These are phyloP conservation scores for Mesoligia furuncula DNA, from an alignment of 2,888 invertebrate genomes.

Conservation along the genomic window DNA sequence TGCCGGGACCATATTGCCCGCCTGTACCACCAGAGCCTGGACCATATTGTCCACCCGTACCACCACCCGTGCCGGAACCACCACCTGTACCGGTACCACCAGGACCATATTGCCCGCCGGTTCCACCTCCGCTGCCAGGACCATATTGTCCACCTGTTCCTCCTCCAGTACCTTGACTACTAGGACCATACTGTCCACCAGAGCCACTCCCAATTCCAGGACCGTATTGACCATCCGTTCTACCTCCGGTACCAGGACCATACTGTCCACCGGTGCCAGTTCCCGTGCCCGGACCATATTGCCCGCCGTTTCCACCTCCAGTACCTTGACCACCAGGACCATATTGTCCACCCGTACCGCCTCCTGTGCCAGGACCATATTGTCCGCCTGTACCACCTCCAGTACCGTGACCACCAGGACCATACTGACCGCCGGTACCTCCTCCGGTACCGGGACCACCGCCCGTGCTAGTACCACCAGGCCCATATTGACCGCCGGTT, in stretches of 20 bases:
- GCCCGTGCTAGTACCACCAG: constrained; percentile 14
- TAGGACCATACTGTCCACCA: constrained; percentile 50
- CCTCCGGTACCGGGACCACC: constrained; percentile 26
- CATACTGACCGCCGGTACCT: constrained; percentile 26
- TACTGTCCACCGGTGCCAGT: constrained; percentile 15
- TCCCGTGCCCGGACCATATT: constrained; percentile 35
- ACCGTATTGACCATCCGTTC: constrained; percentile 21
- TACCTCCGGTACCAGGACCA: constrained; percentile 36
- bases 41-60: constrained; percentile 6
- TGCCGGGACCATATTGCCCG: constrained; percentile 23
- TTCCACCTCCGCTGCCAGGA: constrained; percentile 19
- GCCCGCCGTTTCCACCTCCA: constrained; percentile 12
- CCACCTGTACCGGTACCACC: constrained; percentile 15
- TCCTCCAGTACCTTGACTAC: constrained; percentile 3
- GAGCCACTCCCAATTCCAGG: constrained; percentile 21
- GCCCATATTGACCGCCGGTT: constrained; percentile 47
- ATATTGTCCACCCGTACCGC: constrained; percentile 38
- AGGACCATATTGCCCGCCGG: constrained; percentile 24
- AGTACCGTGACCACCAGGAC: constrained; percentile 29
- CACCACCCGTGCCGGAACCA: constrained; percentile 14
- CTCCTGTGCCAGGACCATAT: constrained; percentile 39
- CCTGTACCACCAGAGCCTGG: constrained; percentile 13
- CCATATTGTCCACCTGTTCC: constrained; percentile 21
- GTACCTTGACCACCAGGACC: constrained; percentile 30
- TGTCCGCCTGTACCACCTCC: constrained; percentile 17